Evolutionary conservation across 2,888 invertebrate genomes (phyloP), one percentile per base, ranked within the genome.

Genomic region (Pecten maximus): DNA sequence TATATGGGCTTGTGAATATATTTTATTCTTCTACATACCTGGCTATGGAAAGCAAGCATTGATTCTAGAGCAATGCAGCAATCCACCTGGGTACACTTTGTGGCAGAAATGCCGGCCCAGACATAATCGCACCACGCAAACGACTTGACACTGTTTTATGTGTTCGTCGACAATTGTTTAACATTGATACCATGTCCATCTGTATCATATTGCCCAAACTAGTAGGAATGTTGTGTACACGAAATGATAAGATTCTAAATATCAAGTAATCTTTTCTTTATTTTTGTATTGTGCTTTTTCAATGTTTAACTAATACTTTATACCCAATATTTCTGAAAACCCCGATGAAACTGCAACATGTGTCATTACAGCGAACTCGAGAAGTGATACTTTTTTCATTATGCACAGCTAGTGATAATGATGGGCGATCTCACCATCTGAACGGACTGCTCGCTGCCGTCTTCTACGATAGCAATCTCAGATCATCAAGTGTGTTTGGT

Each of bases 21-120:
- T 74, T 74, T 74, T 74, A 28, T 74, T 74, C 74, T 74, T 74
- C 74, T 35, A 74, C 74, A 74, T 74, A 74, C 74, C 74, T 74
- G 74, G 35, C 10, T 28, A 35, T 74, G 74, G 74, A 74, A n/a
- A 35, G 74, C 74, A 35, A 35, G 74, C 74, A 74, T 74, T 74
- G 74, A 74, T 74, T 74, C 74, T 74, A 74, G 74, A 74, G 74
- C 74, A 74, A 74, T 74, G 35, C 74, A 74, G 74, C 74, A 28
- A 74, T 74, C 74, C 74, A 74, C 74, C 74, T 74, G 74, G 74
- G 74, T 35, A 35, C 74, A 74, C 74, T 74, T 28, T 6, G 74
- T 74, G 35, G 74, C 28, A 74, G 74, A 74, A 74, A 74, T 74
- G 35, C 8, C 74, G 74, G 74, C 28, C 74, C 74, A 74, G 74